These are phyloP conservation scores for Rutpela maculata DNA, from an alignment of 2,888 invertebrate genomes.

Conservation along the genomic window DNA sequence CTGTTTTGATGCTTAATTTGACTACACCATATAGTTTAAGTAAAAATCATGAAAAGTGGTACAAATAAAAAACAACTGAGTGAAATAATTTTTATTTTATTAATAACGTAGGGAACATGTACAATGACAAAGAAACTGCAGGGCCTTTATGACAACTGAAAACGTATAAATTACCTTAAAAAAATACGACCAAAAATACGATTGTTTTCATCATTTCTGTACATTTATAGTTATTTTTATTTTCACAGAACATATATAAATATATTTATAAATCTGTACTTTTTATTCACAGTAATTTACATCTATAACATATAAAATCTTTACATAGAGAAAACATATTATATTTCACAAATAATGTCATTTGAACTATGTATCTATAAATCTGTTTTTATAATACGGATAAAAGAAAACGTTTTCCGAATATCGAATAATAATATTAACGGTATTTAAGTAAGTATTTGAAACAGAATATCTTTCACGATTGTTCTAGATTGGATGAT, in stretches of 20 bases:
- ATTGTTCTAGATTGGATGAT: no score
- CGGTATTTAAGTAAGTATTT: no score
- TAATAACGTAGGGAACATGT: constrained; percentile 54
- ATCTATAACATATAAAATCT: constrained; percentile 24
- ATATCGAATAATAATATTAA: no score
- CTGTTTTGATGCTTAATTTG: no score
- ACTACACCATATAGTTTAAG: no score
- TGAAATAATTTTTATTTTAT: constrained; percentile 56
- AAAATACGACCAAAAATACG: constrained; percentile 36
- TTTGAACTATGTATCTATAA: constrained; percentile 3
- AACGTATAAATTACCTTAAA: constrained; percentile 13
- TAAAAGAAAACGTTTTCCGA: background rate
- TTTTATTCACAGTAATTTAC: constrained; percentile 35
- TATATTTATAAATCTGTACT: constrained; percentile 16
- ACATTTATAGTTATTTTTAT: constrained; percentile 28
- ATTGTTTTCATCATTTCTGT: constrained; percentile 21
- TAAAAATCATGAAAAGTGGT: no score
- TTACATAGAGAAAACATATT: constrained; percentile 8
- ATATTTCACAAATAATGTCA: background rate
- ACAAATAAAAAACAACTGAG: constrained; percentile 24
- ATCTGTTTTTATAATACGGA: background rate
- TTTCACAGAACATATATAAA: constrained; percentile 13
- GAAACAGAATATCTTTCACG: no score
- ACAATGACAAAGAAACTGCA: constrained; percentile 53
- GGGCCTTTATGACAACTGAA: constrained; percentile 46